Evolutionary conservation across 2,888 invertebrate species (phyloP), one percentile per base, ranked within the genome.

Genomic region (Drosophila setosimentum): DNA sequence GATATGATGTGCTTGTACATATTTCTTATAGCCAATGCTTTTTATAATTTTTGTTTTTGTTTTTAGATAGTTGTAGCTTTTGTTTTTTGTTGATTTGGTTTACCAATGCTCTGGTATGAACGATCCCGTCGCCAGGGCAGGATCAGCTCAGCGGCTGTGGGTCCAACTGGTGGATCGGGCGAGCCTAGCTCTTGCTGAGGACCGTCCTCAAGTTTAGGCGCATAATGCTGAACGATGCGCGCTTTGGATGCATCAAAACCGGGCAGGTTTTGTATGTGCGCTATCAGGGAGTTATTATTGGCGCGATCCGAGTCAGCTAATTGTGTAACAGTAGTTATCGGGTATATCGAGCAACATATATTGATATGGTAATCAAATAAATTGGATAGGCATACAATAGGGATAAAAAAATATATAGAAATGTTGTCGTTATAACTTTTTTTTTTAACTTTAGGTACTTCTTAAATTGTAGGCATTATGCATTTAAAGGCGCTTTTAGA

Each of bases 71-170:
- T 55, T 65, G 50, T 42, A 32, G 45, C 18, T 59, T 67, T 69
- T 42, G 11, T 58, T 54, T 59, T 55, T 69, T 64, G 61, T 53
- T 77, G 69, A 59, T 74, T 45, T 73, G 67, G 71, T 95, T 95
- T 96, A 96, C 96, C 96, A 94, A 95, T 95, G 93, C 95, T 95
- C 93, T 95, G 95, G 94, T 95, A 95, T 94, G 95, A 95, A 93
- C 95, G 95, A 94, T 96, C 96, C 93, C 96, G 94, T 93, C 97
- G 95, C 97, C 97, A 97, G 92, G 97, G 97, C 93, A 97, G 95
- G 87, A 96, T 96, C 93, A 96, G 95, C 94, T 97, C 97, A 92
- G 96, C 96, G 91, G 96, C 95, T 88, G 97, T 96, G 88, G 96
- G 95, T 90, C 95, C 94, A 91, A 95, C 95, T 73, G 87, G 65